phyloP scores from a whole-genome alignment of 1,140 invertebrate species.

The Drosophila cardini region DNA sequence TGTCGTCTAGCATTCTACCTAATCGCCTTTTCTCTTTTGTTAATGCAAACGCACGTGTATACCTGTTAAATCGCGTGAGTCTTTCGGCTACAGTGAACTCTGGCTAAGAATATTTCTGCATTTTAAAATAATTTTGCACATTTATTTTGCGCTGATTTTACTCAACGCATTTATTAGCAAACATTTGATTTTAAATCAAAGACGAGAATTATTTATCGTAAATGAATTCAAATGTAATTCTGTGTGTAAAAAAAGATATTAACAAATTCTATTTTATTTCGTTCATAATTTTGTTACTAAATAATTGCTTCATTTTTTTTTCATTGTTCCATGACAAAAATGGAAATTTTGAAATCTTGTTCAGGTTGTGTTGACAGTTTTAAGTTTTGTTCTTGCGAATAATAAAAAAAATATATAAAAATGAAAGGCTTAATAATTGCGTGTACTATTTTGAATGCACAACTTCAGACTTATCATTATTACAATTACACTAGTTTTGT shows the following conservation, averaged over 20 bases:
- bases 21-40: slow-evolving; percentile 16
- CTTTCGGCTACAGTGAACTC: not conserved
- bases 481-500: slow-evolving; percentile 70
- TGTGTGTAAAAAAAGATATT: slow-evolving; percentile 67
- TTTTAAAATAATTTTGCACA: not conserved
- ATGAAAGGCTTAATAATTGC: slow-evolving; percentile 40
- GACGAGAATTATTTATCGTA: not conserved
- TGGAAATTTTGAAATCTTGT: slow-evolving; percentile 35
- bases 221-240: not conserved
- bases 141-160: not conserved
- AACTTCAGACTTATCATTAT: slow-evolving; percentile 45
- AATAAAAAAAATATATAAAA: slow-evolving; percentile 10
- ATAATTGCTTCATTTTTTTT: slow-evolving; percentile 13
- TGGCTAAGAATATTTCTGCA: not conserved
- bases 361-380: slow-evolving; percentile 48
- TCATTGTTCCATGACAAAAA: slow-evolving; percentile 23
- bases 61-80: slow-evolving; percentile 32
- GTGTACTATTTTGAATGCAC: slow-evolving; percentile 36
- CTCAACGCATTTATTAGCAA: slow-evolving; percentile 1
- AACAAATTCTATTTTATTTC: slow-evolving; percentile 80
- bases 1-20: slow-evolving; percentile 3
- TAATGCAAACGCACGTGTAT: slow-evolving; percentile 25
- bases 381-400: slow-evolving; percentile 57
- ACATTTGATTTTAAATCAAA: not conserved
- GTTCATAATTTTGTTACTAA: slow-evolving; percentile 71